Evolutionary conservation across 2,888 invertebrate genomes (phyloP).

Genomic region (Rhaphigaster nebulosa): DNA sequence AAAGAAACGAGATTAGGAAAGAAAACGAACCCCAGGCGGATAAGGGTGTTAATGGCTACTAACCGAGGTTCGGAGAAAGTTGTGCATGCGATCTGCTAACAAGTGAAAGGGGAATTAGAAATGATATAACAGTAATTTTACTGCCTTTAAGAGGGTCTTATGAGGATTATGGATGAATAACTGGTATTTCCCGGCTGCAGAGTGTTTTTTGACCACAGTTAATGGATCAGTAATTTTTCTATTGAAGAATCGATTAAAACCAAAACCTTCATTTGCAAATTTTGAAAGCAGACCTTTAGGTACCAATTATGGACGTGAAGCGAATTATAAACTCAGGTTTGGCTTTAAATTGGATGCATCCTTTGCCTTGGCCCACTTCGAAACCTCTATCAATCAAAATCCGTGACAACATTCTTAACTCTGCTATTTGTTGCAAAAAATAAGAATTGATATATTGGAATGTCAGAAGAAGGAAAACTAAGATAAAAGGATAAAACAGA

Average conservation of each 20-base stretch:
- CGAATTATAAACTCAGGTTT: background rate
- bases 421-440: no score
- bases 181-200: background rate
- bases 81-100: background rate
- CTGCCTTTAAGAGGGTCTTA: background rate
- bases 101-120: slow-evolving; percentile 31
- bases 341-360: background rate
- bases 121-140: slow-evolving; percentile 27
- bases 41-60: background rate
- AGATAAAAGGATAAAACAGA: no score
- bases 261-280: background rate
- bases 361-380: background rate
- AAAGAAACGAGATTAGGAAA: background rate
- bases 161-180: background rate
- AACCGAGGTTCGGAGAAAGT: background rate
- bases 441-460: no score
- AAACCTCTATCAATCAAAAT: no score
- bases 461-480: no score
- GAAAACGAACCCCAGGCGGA: background rate
- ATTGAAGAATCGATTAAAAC: background rate
- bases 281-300: background rate
- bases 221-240: background rate
- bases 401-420: no score
- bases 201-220: background rate
- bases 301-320: background rate